A percentile compares a stretch with the other conserved stretches of the same genome.
These are phyloP conservation scores for Athalia rosae DNA, from an alignment of 2,888 invertebrate species.

Conservation along the genomic window DNA sequence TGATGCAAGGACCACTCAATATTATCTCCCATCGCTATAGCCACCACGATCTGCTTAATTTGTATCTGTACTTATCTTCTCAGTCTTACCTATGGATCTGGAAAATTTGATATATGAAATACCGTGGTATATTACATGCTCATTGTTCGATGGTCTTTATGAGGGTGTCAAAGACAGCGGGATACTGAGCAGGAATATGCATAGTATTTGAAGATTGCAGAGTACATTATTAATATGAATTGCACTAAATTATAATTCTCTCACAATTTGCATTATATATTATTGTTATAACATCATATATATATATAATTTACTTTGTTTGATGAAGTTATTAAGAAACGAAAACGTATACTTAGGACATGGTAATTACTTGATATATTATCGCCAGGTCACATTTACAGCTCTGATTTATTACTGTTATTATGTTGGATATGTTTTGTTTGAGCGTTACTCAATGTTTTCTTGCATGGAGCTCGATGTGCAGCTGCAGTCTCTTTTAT, in stretches of 20 bases:
- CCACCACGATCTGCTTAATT: slow-evolving; percentile 71
- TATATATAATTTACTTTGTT: slow-evolving; percentile 24
- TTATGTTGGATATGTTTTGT: slow-evolving; percentile 64
- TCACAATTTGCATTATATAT: slow-evolving; percentile 35
- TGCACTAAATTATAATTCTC: slow-evolving; percentile 37
- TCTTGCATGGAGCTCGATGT: slow-evolving; percentile 73
- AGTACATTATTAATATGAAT: slow-evolving; percentile 34
- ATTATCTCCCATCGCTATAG: slow-evolving; percentile 71
- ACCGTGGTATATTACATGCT: slow-evolving; percentile 36
- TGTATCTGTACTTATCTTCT: slow-evolving; percentile 59
- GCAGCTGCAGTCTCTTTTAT: slow-evolving; percentile 71
- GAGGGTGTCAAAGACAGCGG: slow-evolving; percentile 10
- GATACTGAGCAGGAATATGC: slow-evolving; percentile 36
- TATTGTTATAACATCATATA: slow-evolving; percentile 15
- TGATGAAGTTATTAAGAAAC: slow-evolving; percentile 17
- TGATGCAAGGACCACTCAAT: slow-evolving; percentile 88
- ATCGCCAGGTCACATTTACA: slow-evolving; percentile 53
- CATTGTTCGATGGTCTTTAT: slow-evolving; percentile 34
- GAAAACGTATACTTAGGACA: slow-evolving; percentile 29
- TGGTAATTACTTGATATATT: slow-evolving; percentile 44
- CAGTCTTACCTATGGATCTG: slow-evolving; percentile 40
- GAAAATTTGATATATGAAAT: slow-evolving; percentile 25
- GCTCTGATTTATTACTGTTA: slow-evolving; percentile 60
- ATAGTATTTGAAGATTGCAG: slow-evolving; percentile 32
- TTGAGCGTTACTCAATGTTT: slow-evolving; percentile 71